Evolutionary conservation across 2,888 invertebrate genomes (phyloP).

Genomic region (Drosophila barbarae): DNA sequence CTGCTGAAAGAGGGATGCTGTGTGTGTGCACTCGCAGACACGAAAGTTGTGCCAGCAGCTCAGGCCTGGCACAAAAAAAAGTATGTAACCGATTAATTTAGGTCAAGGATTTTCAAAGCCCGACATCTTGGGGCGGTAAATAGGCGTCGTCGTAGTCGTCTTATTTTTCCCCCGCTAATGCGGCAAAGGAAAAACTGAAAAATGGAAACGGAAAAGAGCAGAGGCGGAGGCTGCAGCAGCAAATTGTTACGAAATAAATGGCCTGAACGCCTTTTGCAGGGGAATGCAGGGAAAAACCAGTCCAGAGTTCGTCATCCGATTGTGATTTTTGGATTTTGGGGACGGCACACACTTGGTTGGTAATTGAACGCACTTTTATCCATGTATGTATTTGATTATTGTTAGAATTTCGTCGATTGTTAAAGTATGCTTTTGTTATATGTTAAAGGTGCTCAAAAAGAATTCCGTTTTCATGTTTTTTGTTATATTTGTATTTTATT

Average conservation of each 20-base stretch:
- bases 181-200: not conserved
- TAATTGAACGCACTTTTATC: slow-evolving; percentile 53
- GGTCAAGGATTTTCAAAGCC: slow-evolving; percentile 66
- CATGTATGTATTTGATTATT: slow-evolving; percentile 43
- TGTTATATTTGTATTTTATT: slow-evolving; percentile 24
- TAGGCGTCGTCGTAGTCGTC: slow-evolving; percentile 27
- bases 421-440: slow-evolving; percentile 44
- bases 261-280: slow-evolving; percentile 14
- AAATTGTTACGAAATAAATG: slow-evolving; percentile 41
- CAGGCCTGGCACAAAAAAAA: slow-evolving; percentile 32
- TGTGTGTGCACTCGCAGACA: slow-evolving; percentile 32
- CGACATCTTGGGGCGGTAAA: slow-evolving; percentile 43
- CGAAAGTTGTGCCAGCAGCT: slow-evolving; percentile 43
- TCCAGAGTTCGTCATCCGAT: slow-evolving; percentile 12
- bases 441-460: slow-evolving; percentile 48
- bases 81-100: slow-evolving; percentile 60
- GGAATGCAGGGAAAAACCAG: slow-evolving; percentile 27
- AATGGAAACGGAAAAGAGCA: not conserved
- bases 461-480: slow-evolving; percentile 30
- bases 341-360: slow-evolving; percentile 27
- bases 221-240: slow-evolving; percentile 15
- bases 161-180: slow-evolving; percentile 12
- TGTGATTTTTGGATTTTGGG: slow-evolving; percentile 7
- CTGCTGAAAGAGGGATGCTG: slow-evolving; percentile 17
- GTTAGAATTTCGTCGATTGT: slow-evolving; percentile 46